phyloP scores from a whole-genome alignment of 2,113 vertebrate species.

The Aegotheles bennettii region DNA sequence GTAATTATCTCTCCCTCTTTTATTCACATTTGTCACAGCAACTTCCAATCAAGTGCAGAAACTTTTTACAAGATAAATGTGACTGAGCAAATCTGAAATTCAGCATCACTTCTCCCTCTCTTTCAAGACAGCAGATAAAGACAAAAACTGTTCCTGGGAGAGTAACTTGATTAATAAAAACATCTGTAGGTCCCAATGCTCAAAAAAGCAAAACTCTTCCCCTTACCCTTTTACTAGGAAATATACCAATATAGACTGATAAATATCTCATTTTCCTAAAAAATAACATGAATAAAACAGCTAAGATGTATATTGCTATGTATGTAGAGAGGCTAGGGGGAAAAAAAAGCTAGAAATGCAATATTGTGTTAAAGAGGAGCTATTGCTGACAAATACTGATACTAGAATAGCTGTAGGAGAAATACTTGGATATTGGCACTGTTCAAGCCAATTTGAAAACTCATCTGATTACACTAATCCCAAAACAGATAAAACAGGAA shows the following conservation, averaged over 20 bases:
- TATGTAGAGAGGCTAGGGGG: background rate
- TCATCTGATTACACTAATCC: background rate
- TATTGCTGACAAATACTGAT: background rate
- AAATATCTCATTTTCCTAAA: background rate
- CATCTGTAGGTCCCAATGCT: background rate
- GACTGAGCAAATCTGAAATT: background rate
- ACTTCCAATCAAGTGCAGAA: background rate
- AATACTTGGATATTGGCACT: background rate
- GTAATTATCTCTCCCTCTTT: constrained; percentile 3
- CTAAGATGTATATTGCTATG: background rate
- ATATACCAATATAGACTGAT: background rate
- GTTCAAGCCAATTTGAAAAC: background rate
- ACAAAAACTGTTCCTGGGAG: background rate
- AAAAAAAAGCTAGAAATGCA: background rate
- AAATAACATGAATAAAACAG: background rate
- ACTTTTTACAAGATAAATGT: background rate
- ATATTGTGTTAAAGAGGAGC: background rate
- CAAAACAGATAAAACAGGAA: background rate
- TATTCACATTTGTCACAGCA: background rate
- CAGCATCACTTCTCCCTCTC: background rate
- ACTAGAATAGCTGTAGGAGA: background rate
- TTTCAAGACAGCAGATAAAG: background rate
- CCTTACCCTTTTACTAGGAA: background rate
- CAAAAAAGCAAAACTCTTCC: background rate
- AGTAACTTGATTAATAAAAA: constrained; percentile 1